Evolutionary conservation across 2,888 invertebrate species (phyloP).

Genomic region (Isoperla grammatica): DNA sequence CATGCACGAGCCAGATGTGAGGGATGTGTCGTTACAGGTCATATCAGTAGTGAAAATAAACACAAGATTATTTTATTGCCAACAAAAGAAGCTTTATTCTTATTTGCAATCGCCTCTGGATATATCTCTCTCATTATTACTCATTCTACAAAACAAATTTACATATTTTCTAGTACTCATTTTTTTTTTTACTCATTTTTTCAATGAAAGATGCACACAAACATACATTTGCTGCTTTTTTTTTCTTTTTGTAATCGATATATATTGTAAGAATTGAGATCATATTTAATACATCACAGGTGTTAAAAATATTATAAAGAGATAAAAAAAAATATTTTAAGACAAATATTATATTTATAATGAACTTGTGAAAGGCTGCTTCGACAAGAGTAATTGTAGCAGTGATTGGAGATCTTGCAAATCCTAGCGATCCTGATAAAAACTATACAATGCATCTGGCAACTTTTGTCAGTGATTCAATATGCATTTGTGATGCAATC

Average conservation of each 20-base stretch:
- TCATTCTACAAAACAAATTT: neutral
- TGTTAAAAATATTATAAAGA: conserved; percentile 44
- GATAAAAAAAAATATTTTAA: conserved; percentile 8
- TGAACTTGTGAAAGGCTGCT: neutral
- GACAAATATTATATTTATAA: conserved; percentile 9
- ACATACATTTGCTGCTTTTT: neutral
- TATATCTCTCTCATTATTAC: conserved; percentile 15
- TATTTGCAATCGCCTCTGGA: conserved; percentile 21
- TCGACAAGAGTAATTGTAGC: conserved; percentile 11
- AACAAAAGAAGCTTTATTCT: conserved; percentile 26
- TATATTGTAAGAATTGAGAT: conserved; percentile 45
- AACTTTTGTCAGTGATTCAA: too few species aligned
- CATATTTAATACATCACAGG: conserved; percentile 64
- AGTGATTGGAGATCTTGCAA: conserved; percentile 16
- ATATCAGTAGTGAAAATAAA: neutral
- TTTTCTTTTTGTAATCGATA: neutral
- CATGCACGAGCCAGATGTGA: too few species aligned
- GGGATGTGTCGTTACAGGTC: neutral
- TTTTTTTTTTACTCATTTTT: neutral
- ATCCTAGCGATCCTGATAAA: neutral
- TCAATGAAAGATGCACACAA: neutral
- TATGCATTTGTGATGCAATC: too few species aligned
- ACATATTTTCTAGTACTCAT: neutral
- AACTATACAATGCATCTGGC: too few species aligned
- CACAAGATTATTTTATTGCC: conserved; percentile 10